Conservation (phyloP, 2,113 vertebrate genomes). For the Gymnocephalus cernua region DNA sequence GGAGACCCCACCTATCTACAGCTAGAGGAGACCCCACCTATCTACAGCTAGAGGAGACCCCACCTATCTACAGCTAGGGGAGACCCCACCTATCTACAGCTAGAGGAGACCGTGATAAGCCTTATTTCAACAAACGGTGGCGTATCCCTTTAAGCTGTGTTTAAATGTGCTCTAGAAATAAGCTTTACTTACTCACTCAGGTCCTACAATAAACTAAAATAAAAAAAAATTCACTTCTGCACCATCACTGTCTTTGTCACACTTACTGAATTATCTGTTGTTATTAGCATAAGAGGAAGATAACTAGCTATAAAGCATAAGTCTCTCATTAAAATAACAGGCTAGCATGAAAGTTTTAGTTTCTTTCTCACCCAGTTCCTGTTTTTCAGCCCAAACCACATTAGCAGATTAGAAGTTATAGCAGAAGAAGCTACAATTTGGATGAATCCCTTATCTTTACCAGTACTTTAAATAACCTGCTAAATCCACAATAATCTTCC, state of each 20-base stretch:
- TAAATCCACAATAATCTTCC: background rate
- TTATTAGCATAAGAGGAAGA: background rate
- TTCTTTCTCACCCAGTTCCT: background rate
- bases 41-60: too few species aligned
- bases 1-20: too few species aligned
- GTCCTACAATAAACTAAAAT: background rate
- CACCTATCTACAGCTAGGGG: too few species aligned
- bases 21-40: too few species aligned
- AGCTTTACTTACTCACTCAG: too few species aligned
- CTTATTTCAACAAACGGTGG: too few species aligned
- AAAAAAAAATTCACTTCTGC: background rate
- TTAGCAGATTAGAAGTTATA: background rate
- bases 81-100: too few species aligned
- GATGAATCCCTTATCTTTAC: background rate
- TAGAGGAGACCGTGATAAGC: too few species aligned
- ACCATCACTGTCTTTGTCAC: too few species aligned
- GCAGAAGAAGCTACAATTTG: background rate
- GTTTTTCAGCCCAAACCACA: constrained; percentile 11
- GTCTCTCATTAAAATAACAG: background rate
- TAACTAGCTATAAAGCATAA: background rate
- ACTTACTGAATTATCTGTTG: background rate
- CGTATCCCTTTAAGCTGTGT: too few species aligned
- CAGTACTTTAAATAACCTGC: background rate
- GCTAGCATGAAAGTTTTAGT: background rate
- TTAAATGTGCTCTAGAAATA: too few species aligned